Percentiles rank a stretch among this genome's conserved stretches.
These are phyloP conservation scores for Drosophila colorata DNA, from an alignment of 2,888 invertebrate genomes.

Conservation along the genomic window DNA sequence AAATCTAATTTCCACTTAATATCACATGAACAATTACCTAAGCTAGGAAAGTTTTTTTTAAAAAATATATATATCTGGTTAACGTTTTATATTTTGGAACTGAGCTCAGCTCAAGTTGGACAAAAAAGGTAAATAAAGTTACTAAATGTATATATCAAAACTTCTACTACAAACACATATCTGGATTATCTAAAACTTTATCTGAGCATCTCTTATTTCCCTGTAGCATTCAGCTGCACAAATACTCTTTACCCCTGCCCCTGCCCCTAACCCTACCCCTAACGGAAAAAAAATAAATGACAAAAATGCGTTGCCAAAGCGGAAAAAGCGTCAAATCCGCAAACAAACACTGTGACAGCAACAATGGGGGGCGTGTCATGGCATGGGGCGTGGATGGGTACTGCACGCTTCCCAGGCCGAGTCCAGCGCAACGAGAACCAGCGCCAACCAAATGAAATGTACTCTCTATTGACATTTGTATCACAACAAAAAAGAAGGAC, in stretches of 20 bases:
- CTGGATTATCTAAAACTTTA: constrained; percentile 10
- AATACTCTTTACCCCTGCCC: constrained; percentile 33
- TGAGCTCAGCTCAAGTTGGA: no score
- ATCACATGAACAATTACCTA: no score
- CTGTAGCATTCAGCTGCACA: constrained; percentile 31
- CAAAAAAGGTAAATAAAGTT: neutral
- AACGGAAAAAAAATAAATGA: constrained; percentile 25
- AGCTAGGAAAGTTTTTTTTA: no score
- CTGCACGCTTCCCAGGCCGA: constrained; percentile 18
- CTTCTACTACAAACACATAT: neutral
- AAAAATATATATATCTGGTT: no score
- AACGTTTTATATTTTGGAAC: no score
- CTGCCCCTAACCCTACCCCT: neutral
- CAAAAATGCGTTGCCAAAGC: constrained; percentile 59
- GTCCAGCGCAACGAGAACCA: constrained; percentile 31
- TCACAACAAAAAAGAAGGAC: constrained; percentile 36
- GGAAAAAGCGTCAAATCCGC: constrained; percentile 80
- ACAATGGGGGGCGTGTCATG: constrained; percentile 63
- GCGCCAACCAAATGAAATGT: constrained; percentile 77
- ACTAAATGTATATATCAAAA: no score
- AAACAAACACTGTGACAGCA: constrained; percentile 79
- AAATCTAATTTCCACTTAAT: no score
- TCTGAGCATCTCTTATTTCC: constrained; percentile 22
- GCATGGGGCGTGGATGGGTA: constrained; percentile 6
- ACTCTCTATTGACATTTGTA: constrained; percentile 81